These are phyloP conservation scores for Fukomys damarensis DNA, from an alignment of 2,113 vertebrate species.

Conservation along the genomic window DNA sequence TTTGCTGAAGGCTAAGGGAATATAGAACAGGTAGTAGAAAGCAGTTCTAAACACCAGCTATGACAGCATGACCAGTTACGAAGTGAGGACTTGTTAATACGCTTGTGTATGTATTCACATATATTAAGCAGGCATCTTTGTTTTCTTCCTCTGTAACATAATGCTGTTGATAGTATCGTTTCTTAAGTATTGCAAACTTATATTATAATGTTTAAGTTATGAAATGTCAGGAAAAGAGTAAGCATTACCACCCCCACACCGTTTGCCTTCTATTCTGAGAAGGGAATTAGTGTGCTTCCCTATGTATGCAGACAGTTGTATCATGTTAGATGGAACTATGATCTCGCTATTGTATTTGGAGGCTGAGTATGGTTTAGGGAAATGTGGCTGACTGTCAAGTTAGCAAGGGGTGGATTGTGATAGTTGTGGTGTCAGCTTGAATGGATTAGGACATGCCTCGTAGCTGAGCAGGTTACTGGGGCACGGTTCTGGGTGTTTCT, in stretches of 20 bases:
- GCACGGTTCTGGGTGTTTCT: not conserved
- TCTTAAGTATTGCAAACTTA: not conserved
- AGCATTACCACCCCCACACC: not conserved
- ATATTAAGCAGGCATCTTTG: not conserved
- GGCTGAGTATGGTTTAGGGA: not conserved
- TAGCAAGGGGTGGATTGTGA: not conserved
- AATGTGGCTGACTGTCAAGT: not conserved
- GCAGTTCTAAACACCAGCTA: not conserved
- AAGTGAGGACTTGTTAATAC: not conserved
- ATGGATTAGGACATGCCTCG: not conserved
- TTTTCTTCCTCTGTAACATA: not conserved
- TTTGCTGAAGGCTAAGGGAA: not conserved
- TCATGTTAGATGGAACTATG: not conserved
- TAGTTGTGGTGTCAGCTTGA: not conserved
- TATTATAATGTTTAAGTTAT: not conserved
- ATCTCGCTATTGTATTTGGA: not conserved
- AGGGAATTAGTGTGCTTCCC: not conserved
- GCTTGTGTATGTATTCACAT: not conserved
- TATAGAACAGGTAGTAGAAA: not conserved
- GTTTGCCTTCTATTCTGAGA: not conserved
- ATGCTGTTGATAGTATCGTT: not conserved
- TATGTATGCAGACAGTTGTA: not conserved
- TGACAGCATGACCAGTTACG: not conserved
- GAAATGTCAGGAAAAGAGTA: not conserved
- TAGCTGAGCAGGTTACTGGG: not conserved